Evolutionary conservation across 2,888 invertebrate genomes (phyloP), one percentile per base, ranked within the genome.

Genomic region (Drosophila kokeensis): DNA sequence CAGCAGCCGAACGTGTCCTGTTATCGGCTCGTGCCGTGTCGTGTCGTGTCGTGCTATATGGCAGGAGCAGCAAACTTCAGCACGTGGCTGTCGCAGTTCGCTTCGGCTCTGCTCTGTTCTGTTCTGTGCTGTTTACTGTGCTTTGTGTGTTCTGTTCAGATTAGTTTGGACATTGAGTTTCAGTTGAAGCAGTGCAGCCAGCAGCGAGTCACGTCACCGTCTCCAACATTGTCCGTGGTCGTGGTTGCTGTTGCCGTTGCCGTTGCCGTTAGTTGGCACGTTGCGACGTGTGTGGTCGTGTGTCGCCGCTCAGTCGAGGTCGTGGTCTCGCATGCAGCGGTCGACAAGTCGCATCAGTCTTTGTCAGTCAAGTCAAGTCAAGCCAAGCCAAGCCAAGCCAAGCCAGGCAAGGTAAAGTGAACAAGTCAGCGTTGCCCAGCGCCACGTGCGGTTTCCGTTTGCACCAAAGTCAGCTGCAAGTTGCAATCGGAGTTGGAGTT

Each of bases 291-390:
- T 49, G 63, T 45, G 45, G 21, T 45, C 63, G 71, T 81, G 76
- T 71, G 58, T 59, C 50, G 72, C 57, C 55, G 77, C 50, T 83
- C 77, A 81, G 83, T 81, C 81, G 83, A 81, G 83, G 76, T 76
- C 81, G 83, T 81, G 81, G 83, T 81, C 81, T 81, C 83, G 83
- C 81, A 76, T 83, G 73, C 73, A 81, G 73, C 81, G 81, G 81
- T 81, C 77, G 81, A 76, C 81, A 72, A 63, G 57, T 64, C 76
- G 74, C 74, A 69, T 57, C 50, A 40, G 27, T 48, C 27, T 30
- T 29, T 7, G 32, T 15, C 24, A 54, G 55, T 38, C 24, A 36
- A 61, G 18, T 48, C 21, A 21, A 71, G 50, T 21, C 2, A 50
- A 55, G 50, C 21, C 18, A 27, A 58, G 18, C 42, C 2, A 50